Conservation (phyloP, 1,140 invertebrate genomes). For the Zophobas atratus region DNA sequence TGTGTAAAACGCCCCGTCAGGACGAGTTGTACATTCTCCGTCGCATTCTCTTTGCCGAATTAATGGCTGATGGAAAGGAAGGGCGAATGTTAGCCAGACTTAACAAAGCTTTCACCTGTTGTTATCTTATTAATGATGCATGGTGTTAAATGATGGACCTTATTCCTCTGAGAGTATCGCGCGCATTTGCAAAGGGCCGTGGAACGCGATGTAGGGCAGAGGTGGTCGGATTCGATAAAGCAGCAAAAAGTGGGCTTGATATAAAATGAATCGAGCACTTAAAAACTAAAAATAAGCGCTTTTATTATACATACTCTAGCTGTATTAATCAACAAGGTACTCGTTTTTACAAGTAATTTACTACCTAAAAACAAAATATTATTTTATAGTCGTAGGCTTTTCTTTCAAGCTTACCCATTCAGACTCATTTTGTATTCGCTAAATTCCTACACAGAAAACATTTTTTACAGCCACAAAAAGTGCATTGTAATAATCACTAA, state of each 20-base stretch:
- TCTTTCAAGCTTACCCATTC: too few relatives aligned
- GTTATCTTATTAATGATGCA: slow-evolving; percentile 59
- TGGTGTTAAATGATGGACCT: slow-evolving; percentile 59
- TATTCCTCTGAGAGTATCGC: slow-evolving; percentile 54
- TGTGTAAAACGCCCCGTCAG: slow-evolving; percentile 43
- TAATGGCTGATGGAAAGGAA: slow-evolving; percentile 37
- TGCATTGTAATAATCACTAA: too few relatives aligned
- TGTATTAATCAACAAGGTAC: too few relatives aligned
- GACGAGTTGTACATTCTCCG: slow-evolving; percentile 40
- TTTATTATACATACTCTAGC: too few relatives aligned
- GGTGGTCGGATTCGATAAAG: background rate
- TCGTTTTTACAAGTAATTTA: too few relatives aligned
- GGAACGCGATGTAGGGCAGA: background rate
- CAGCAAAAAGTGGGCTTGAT: background rate
- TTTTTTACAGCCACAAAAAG: too few relatives aligned
- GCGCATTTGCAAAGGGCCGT: slow-evolving; percentile 1
- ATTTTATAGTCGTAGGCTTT: too few relatives aligned
- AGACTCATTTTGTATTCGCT: too few relatives aligned
- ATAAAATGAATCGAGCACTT: too few relatives aligned
- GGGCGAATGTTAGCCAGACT: slow-evolving; percentile 24
- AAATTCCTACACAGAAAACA: too few relatives aligned
- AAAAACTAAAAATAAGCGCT: too few relatives aligned
- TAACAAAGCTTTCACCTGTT: slow-evolving; percentile 57
- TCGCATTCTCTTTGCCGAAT: slow-evolving; percentile 16
- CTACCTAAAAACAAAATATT: too few relatives aligned